Evolutionary conservation across 2,113 vertebrate genomes (phyloP).

Genomic region (Gallinago undulata): DNA sequence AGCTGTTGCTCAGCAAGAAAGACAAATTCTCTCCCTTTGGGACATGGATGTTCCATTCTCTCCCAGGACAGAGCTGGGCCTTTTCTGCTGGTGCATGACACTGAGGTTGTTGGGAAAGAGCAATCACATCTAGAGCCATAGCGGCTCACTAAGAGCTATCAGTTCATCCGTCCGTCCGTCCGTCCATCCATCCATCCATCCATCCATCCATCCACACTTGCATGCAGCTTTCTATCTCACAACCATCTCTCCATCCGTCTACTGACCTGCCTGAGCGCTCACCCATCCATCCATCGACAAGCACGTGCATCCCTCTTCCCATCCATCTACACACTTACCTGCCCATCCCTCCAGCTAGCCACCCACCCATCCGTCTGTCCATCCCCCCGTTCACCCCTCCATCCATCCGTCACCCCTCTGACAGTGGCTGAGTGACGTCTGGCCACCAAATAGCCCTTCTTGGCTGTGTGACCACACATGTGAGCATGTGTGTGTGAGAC

Average conservation of each 20-base stretch:
- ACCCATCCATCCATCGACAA: background rate
- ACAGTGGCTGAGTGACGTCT: background rate
- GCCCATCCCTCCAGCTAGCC: background rate
- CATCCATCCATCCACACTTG: background rate
- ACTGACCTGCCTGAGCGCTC: background rate
- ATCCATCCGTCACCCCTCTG: fast-evolving
- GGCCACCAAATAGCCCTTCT: background rate
- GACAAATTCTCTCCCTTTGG: background rate
- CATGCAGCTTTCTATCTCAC: background rate
- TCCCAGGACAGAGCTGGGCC: background rate
- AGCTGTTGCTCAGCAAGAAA: background rate
- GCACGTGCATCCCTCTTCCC: background rate
- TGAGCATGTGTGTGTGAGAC: background rate
- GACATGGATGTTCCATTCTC: background rate
- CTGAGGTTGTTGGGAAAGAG: background rate
- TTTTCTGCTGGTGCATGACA: background rate
- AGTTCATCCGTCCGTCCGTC: background rate
- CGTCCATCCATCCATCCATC: background rate
- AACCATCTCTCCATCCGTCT: background rate
- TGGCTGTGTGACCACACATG: fast-evolving
- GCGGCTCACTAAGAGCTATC: background rate
- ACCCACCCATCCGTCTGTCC: background rate
- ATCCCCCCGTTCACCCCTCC: background rate
- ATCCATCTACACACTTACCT: background rate
- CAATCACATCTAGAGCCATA: background rate